These are phyloP conservation scores for Chrysaora quinquecirrha DNA, from an alignment of 30 jellyfish, hydroid and myxozoan genomes.

Conservation along the genomic window DNA sequence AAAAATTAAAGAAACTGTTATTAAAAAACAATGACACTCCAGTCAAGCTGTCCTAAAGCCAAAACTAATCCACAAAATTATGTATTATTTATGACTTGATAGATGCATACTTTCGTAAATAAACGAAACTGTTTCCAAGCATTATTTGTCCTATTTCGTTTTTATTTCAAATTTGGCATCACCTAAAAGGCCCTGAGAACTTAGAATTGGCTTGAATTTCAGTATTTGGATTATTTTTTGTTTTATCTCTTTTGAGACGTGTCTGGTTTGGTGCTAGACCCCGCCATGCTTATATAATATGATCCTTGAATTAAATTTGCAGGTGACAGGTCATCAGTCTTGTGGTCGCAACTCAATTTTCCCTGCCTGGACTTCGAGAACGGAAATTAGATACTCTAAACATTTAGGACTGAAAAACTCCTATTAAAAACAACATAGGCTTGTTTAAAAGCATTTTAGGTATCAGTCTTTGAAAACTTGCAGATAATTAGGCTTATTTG, in stretches of 20 bases:
- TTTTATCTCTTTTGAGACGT: background rate
- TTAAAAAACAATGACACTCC: constrained; percentile 44
- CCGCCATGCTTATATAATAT: background rate
- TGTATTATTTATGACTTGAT: constrained; percentile 22
- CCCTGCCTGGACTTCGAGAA: background rate
- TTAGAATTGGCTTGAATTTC: background rate
- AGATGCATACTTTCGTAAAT: constrained; percentile 13
- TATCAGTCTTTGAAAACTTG: too few relatives aligned
- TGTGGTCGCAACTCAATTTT: background rate
- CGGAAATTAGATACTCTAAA: too few relatives aligned
- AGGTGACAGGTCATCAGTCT: background rate
- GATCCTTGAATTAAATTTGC: background rate
- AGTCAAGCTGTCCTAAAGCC: constrained; percentile 40
- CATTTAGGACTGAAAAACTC: too few relatives aligned
- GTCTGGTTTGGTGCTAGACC: background rate
- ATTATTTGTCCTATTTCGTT: too few relatives aligned
- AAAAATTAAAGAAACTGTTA: constrained; percentile 5
- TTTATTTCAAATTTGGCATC: background rate
- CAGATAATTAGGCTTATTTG: too few relatives aligned
- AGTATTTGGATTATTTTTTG: background rate
- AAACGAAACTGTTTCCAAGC: background rate
- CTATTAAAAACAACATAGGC: too few relatives aligned
- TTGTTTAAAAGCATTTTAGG: too few relatives aligned
- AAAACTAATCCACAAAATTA: constrained; percentile 45
- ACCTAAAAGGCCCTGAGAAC: too few relatives aligned